Conservation (phyloP, 2,113 vertebrate species). For the Pedetes capensis region DNA sequence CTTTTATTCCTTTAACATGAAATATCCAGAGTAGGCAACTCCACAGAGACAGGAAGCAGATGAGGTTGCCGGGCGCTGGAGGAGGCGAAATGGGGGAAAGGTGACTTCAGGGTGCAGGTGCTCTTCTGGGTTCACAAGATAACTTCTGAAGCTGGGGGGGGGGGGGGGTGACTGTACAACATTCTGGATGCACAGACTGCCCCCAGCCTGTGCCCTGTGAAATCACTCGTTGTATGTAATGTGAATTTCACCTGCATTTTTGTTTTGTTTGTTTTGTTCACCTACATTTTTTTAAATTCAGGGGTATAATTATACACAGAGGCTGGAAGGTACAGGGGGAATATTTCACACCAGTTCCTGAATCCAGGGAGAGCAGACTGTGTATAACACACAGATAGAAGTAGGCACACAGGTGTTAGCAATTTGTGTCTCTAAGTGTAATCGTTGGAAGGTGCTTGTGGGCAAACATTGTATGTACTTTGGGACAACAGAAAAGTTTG, state of each 20-base stretch:
- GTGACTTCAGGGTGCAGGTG: not conserved
- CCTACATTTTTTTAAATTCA: not conserved
- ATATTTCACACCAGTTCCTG: too few relatives aligned
- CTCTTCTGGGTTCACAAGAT: not conserved
- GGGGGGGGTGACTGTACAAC: not conserved
- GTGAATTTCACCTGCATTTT: not conserved
- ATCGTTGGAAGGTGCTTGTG: not conserved
- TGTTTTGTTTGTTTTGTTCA: not conserved
- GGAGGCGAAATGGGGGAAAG: rapidly evolving
- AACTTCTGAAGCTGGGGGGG: not conserved
- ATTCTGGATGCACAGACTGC: rapidly evolving
- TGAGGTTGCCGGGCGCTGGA: too few relatives aligned
- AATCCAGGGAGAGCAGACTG: not conserved
- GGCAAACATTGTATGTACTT: not conserved
- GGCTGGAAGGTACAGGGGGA: not conserved
- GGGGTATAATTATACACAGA: not conserved
- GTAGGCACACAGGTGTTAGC: rapidly evolving
- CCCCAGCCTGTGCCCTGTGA: not conserved
- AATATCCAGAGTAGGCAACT: not conserved
- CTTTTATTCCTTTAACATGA: not conserved
- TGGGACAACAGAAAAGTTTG: not conserved
- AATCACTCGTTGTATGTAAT: rapidly evolving
- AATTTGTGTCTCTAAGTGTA: not conserved
- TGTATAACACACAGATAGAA: rapidly evolving
- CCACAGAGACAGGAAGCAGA: not conserved